Conservation (phyloP, 2,797 vertebrate genomes). For the Chaunax sp. region DNA sequence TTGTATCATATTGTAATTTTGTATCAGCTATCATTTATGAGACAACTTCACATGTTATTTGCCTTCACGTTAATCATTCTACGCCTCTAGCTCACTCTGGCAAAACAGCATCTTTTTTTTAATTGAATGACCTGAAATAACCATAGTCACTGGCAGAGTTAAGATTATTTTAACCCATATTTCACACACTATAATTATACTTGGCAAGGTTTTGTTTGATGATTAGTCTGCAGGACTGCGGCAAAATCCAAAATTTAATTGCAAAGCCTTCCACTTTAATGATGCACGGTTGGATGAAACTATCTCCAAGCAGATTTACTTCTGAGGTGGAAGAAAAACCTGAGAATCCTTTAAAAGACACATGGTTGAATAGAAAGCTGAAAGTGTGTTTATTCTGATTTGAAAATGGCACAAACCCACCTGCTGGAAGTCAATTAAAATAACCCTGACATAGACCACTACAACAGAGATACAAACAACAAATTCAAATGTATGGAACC, state of each 20-base stretch:
- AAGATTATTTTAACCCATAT: conserved; percentile 70
- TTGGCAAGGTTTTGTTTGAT: conserved; percentile 74
- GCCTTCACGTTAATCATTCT: conserved; percentile 57
- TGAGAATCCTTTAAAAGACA: conserved; percentile 52
- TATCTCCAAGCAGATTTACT: conserved; percentile 67
- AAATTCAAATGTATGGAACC: conserved; percentile 82
- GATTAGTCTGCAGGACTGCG: conserved; percentile 59
- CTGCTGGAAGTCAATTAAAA: conserved; percentile 87
- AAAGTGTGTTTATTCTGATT: conserved; percentile 66
- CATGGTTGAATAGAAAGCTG: conserved; percentile 54
- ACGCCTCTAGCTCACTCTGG: conserved; percentile 47
- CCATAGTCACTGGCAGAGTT: conserved; percentile 52
- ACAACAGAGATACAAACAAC: conserved; percentile 81
- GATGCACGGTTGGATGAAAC: conserved; percentile 59
- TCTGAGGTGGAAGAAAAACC: conserved; percentile 55
- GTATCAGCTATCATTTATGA: conserved; percentile 35
- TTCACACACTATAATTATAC: conserved; percentile 69
- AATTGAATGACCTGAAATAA: conserved; percentile 70
- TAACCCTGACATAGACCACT: conserved; percentile 80
- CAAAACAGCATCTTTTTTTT: conserved; percentile 54
- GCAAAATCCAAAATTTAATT: conserved; percentile 62
- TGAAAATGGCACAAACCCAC: conserved; percentile 76
- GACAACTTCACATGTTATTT: conserved; percentile 50
- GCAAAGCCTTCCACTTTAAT: conserved; percentile 61
- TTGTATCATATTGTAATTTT: conserved; percentile 40